These are phyloP conservation scores for Entosphenus tridentatus DNA, from an alignment of 2,113 vertebrate genomes.

Conservation along the genomic window DNA sequence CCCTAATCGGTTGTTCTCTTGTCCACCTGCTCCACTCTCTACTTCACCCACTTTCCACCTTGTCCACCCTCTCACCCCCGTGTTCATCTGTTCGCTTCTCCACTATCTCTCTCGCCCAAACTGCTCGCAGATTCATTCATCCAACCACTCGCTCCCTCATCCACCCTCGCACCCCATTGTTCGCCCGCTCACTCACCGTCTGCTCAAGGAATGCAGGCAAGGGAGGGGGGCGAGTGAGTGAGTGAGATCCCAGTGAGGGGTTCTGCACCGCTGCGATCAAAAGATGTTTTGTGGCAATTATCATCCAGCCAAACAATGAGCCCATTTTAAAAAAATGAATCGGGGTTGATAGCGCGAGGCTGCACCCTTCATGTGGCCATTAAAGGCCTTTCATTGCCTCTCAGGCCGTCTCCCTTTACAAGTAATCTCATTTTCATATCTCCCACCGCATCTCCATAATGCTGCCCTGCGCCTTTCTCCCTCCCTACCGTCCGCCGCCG, in stretches of 20 bases:
- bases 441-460: neutral
- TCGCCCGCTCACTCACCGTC: neutral
- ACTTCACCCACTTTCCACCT: neutral
- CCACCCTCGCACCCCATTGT: neutral
- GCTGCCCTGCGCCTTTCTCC: neutral
- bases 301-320: too few relatives aligned
- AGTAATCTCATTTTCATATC: neutral
- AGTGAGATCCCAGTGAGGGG: too few relatives aligned
- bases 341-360: too few relatives aligned
- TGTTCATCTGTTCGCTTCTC: neutral
- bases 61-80: neutral
- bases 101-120: neutral
- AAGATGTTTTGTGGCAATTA: too few relatives aligned
- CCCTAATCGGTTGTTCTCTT: neutral
- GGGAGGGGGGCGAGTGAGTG: too few relatives aligned
- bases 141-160: neutral
- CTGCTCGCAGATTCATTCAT: neutral
- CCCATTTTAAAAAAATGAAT: too few relatives aligned
- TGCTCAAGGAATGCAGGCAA: neutral
- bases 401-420: neutral
- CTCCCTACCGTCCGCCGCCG: neutral
- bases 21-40: neutral
- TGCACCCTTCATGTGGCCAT: neutral
- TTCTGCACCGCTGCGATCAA: too few relatives aligned
- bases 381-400: neutral